These are phyloP conservation scores for Leuctra nigra DNA, from an alignment of 2,888 invertebrate genomes.

Conservation along the genomic window DNA sequence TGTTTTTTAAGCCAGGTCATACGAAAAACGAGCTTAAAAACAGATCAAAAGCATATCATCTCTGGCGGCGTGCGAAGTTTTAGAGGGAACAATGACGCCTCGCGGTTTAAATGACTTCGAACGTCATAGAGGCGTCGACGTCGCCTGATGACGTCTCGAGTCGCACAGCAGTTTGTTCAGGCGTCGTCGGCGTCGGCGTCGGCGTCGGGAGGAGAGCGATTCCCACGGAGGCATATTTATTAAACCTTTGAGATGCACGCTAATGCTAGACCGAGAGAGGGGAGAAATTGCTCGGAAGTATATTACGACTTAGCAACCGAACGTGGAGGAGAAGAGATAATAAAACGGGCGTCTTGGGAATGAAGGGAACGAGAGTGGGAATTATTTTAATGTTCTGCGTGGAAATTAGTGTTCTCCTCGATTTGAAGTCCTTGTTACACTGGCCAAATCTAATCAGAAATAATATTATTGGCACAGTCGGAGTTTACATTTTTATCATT, in stretches of 20 bases:
- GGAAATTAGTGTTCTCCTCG: too few species aligned
- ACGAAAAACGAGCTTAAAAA: not conserved
- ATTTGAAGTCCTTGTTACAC: too few species aligned
- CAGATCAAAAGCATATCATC: slow-evolving; percentile 9
- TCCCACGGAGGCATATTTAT: slow-evolving; percentile 19
- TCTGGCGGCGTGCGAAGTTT: not conserved
- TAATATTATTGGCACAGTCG: too few species aligned
- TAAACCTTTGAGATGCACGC: slow-evolving; percentile 21
- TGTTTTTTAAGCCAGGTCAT: not conserved
- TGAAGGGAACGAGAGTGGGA: slow-evolving; percentile 2
- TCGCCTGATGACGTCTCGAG: not conserved
- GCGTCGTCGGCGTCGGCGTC: not conserved
- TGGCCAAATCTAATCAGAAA: too few species aligned
- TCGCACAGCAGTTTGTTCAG: not conserved
- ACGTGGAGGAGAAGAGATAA: slow-evolving; percentile 2
- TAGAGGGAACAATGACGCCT: not conserved
- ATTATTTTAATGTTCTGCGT: slow-evolving; percentile 9
- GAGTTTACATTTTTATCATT: too few species aligned
- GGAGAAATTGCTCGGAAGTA: slow-evolving; percentile 15
- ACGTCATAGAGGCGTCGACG: not conserved
- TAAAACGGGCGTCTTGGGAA: slow-evolving; percentile 7
- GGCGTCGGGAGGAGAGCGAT: not conserved
- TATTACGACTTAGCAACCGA: slow-evolving; percentile 9
- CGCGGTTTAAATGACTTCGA: not conserved
- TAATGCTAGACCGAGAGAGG: slow-evolving; percentile 4